Evolutionary conservation across 1,140 invertebrate species (phyloP), one percentile per base, ranked within the genome.

Genomic region (Sitobion miscanthi): DNA sequence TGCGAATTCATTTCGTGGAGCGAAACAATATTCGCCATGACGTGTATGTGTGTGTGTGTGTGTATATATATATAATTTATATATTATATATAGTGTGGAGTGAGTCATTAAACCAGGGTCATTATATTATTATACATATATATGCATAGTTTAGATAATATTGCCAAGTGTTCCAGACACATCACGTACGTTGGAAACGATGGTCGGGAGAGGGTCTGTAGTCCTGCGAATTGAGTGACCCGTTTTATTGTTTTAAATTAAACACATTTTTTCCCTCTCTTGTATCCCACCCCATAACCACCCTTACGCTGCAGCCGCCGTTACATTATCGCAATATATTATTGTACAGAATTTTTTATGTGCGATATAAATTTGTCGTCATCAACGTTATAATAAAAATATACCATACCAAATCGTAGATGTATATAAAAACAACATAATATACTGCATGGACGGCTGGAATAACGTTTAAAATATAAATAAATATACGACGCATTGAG

Each of bases 161-260:
- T 90, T 45, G 88, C 88, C 54, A 57, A 90, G 88, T 90, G 49
- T 52, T 90, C 49, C 35, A 57, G 49, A 90, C 52, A 57, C 88
- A 86, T 83, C 42, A n/a, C 85, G 85, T 45, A 47, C 42, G 47
- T 57, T 35, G 25, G 47, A 38, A 54, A 90, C 35, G 88, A 35
- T 52, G n/a, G 62, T 89, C 49, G 23, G 62, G 30, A 69, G 62
- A 77, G 62, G 62, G 62, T 77, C 30, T 69, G n/a, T 14, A n/a
- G 62, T 77, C n/a, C 62, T 77, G 54, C 88, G 23, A 90, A 90
- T 90, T n/a, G 62, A 77, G 62, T 57, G 54, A 90, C 47, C 88
- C 87, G 20, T 90, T 90, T 57, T 90, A 90, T 86, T 86, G 85
- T 90, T 90, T 90, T 90, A 35, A 54, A 90, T 90, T 57, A 54